These are phyloP conservation scores for Tricholaema leucomelas DNA, from an alignment of 2,113 vertebrate species.

Conservation along the genomic window DNA sequence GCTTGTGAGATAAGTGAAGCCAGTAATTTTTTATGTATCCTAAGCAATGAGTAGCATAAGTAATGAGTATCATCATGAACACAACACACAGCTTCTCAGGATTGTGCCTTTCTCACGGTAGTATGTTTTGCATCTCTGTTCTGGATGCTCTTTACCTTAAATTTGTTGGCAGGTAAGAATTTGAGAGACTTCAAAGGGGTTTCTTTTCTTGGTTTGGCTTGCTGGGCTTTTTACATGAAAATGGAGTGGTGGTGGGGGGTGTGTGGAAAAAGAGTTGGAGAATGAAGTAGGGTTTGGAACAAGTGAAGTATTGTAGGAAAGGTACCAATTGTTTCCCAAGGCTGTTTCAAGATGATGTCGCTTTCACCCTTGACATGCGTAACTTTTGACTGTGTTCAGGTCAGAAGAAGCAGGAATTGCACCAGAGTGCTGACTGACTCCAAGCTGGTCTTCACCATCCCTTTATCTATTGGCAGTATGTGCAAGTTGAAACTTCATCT, in stretches of 20 bases:
- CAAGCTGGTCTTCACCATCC: neutral
- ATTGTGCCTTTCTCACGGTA: neutral
- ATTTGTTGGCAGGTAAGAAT: neutral
- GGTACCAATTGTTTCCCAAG: neutral
- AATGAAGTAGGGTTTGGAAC: neutral
- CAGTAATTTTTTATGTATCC: neutral
- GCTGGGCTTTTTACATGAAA: neutral
- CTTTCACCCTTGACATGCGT: neutral
- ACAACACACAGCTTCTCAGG: neutral
- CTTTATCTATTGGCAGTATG: neutral
- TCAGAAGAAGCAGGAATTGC: neutral
- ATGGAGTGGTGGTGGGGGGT: no score
- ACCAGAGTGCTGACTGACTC: neutral
- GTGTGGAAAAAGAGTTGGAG: neutral
- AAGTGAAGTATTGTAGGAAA: neutral
- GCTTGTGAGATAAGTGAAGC: neutral
- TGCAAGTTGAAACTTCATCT: neutral
- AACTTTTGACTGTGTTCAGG: neutral
- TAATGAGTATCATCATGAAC: neutral
- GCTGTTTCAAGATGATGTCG: neutral
- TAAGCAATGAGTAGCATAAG: neutral
- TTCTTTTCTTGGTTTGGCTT: neutral
- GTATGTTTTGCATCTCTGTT: neutral
- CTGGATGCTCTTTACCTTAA: neutral
- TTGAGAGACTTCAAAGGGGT: neutral